Evolutionary conservation across 2,797 vertebrate genomes (phyloP).

Genomic region (Spheniscus humboldti): DNA sequence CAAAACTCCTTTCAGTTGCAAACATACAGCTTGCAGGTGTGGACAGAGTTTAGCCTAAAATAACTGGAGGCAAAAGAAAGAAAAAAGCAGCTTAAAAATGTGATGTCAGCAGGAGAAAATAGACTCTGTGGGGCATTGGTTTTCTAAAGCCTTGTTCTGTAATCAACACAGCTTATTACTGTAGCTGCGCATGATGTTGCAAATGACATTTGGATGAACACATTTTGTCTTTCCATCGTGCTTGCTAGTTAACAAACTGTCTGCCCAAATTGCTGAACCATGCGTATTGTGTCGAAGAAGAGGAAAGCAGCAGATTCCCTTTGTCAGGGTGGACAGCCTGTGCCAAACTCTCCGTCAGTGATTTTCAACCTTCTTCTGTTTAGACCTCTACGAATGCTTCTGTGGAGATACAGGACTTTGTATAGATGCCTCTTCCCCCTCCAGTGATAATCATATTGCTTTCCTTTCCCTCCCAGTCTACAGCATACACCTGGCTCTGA

Average conservation of each 20-base stretch:
- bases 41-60: constrained; percentile 17
- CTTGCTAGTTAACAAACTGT: not conserved
- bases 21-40: constrained; percentile 17
- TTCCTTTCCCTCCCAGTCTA: not conserved
- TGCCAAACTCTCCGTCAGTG: not conserved
- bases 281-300: not conserved
- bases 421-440: not conserved
- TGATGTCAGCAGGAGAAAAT: constrained; percentile 42
- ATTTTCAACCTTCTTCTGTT: not conserved
- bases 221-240: not conserved
- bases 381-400: not conserved
- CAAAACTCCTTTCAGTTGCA: not conserved
- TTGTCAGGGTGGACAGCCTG: not conserved
- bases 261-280: constrained; percentile 5
- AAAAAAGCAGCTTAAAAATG: not conserved
- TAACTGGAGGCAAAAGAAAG: constrained; percentile 12
- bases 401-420: not conserved
- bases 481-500: not conserved
- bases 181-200: not conserved
- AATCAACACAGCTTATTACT: constrained; percentile 40
- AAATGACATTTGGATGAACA: not conserved
- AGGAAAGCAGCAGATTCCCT: not conserved
- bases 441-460: not conserved
- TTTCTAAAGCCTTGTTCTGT: constrained; percentile 14
- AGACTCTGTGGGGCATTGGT: constrained; percentile 7